Evolutionary conservation across 2,888 invertebrate genomes (phyloP).

Genomic region (Scaptomyza reducta): DNA sequence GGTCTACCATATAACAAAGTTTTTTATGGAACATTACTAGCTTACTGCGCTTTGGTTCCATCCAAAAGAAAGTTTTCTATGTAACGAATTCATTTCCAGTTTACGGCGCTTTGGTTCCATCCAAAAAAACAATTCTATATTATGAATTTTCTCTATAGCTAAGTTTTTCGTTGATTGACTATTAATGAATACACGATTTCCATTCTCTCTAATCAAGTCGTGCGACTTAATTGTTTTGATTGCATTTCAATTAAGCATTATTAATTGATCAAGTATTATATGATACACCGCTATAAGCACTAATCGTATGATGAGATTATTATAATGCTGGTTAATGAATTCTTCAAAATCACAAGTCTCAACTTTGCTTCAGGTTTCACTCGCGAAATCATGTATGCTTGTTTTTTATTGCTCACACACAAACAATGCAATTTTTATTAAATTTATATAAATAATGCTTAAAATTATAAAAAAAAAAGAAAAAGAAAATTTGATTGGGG

Average conservation of each 20-base stretch:
- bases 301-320: background rate
- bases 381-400: too few species aligned
- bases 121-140: too few species aligned
- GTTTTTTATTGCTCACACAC: too few species aligned
- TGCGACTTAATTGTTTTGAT: background rate
- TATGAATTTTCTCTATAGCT: too few species aligned
- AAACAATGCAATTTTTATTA: too few species aligned
- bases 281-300: background rate
- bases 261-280: conserved; percentile 2
- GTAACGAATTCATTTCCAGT: too few species aligned
- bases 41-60: too few species aligned
- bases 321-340: background rate
- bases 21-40: too few species aligned
- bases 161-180: too few species aligned
- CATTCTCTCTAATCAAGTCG: background rate
- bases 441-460: conserved; percentile 64
- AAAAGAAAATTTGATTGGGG: conserved; percentile 4
- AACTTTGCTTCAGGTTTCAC: background rate
- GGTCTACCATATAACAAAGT: too few species aligned
- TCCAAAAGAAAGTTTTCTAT: too few species aligned
- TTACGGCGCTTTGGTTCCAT: too few species aligned
- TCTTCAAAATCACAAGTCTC: background rate
- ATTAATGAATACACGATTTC: background rate
- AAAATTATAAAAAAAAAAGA: conserved; percentile 44
- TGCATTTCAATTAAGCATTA: conserved; percentile 4